Evolutionary conservation across 2,797 vertebrate species (phyloP), one percentile per base, ranked within the genome.

Genomic region (Tolypeutes matacus): DNA sequence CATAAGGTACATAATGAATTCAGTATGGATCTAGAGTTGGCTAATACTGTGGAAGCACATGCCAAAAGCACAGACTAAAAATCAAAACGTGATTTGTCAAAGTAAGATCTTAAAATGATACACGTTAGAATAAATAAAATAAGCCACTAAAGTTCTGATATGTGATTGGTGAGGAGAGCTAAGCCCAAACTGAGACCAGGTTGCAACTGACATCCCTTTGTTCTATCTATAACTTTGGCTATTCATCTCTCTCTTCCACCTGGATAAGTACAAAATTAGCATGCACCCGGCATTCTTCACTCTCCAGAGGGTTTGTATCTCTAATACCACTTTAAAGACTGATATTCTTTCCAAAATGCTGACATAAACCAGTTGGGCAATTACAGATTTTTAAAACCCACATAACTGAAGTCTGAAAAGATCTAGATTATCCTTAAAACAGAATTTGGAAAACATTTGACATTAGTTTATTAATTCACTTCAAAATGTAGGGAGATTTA

Each of bases 1-100:
- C 96, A 97, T 96, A 97, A 96, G 95, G 97, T 97, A 97, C 94
- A 96, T 97, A 97, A 97, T 97, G 95, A 97, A 97, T 97, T 97
- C 96, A 97, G 91, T 97, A 86, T 95, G 96, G 96, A 93, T 73
- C 92, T 96, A 95, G 96, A 97, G 90, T 97, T 97, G 97, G 97
- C 97, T 97, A 97, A 96, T 94, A 91, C 89, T 73, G 91, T 82
- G 81, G 93, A 93, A 96, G 91, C 96, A 96, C 84, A 93, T 93
- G 96, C 97, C 96, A 97, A 95, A 94, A 95, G 96, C 94, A 95
- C 95, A 97, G 96, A 96, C 89, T 97, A 97, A 83, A 96, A 97
- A 95, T 96, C 96, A 97, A 96, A 97, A 87, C 78, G 84, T 0
- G 27, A 95, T 97, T 97, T 97, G 97, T 97, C 95, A 96, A 95